These are phyloP conservation scores for Anticlea derivata DNA, from an alignment of 2,888 invertebrate genomes.

Conservation along the genomic window DNA sequence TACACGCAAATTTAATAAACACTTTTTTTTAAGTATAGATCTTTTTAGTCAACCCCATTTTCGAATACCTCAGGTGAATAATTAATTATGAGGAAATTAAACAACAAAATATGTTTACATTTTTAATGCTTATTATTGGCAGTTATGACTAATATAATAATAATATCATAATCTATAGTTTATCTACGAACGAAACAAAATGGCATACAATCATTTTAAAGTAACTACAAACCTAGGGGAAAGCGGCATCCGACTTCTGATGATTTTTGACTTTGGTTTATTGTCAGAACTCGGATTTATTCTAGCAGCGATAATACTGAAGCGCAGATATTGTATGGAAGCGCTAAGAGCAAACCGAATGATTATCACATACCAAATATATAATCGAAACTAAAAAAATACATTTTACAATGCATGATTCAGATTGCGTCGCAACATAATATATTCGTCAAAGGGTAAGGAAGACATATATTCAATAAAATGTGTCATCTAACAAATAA, in stretches of 20 bases:
- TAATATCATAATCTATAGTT: slow-evolving; percentile 58
- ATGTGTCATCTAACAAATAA: background rate
- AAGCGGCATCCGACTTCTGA: slow-evolving; percentile 47
- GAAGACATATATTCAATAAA: slow-evolving; percentile 2
- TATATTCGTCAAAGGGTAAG: background rate
- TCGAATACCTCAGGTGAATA: too few relatives aligned
- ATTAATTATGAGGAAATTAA: background rate
- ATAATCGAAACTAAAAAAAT: slow-evolving; percentile 3
- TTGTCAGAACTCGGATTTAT: slow-evolving; percentile 48
- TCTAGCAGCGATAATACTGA: slow-evolving; percentile 58
- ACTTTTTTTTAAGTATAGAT: slow-evolving; percentile 38
- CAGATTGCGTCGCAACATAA: slow-evolving; percentile 1
- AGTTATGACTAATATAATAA: slow-evolving; percentile 68
- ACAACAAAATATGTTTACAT: slow-evolving; percentile 3
- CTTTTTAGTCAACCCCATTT: slow-evolving; percentile 7
- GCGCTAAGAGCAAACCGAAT: slow-evolving; percentile 17
- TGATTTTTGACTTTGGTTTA: slow-evolving; percentile 62
- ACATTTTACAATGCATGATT: slow-evolving; percentile 8
- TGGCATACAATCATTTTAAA: slow-evolving; percentile 67
- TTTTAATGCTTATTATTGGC: slow-evolving; percentile 53
- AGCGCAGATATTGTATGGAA: slow-evolving; percentile 39
- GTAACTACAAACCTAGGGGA: slow-evolving; percentile 48
- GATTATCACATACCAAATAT: slow-evolving; percentile 24
- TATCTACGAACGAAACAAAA: slow-evolving; percentile 61
- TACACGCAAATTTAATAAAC: slow-evolving; percentile 62